These are phyloP conservation scores for Crax fasciolata DNA, from an alignment of 2,797 vertebrate species.

Conservation along the genomic window DNA sequence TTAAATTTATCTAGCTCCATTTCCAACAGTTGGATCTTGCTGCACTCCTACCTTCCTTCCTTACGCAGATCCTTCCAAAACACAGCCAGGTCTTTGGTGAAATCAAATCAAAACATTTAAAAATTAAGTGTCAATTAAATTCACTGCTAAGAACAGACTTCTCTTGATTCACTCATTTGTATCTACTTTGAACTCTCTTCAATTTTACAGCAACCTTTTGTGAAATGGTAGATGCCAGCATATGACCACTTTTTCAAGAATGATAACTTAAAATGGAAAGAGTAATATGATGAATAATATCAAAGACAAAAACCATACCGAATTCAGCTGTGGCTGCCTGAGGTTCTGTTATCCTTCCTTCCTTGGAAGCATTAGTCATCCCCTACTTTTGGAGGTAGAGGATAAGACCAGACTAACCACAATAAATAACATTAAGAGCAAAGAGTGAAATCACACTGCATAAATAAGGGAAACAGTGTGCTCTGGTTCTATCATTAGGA, in stretches of 20 bases:
- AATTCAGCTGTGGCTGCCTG: constrained; percentile 30
- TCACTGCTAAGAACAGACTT: not conserved
- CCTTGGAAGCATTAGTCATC: constrained; percentile 66
- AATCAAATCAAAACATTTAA: constrained; percentile 49
- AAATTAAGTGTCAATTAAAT: constrained; percentile 40
- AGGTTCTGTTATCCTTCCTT: constrained; percentile 54
- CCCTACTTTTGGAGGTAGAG: constrained; percentile 55
- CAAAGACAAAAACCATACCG: constrained; percentile 29
- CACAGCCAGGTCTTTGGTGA: not conserved
- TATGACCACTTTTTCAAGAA: constrained; percentile 29
- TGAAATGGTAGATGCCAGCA: not conserved
- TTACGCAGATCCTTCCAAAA: not conserved
- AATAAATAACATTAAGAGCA: constrained; percentile 53
- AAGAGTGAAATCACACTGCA: constrained; percentile 32
- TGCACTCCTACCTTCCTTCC: not conserved
- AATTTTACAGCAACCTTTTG: constrained; percentile 24
- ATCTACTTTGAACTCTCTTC: not conserved
- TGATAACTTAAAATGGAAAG: constrained; percentile 12
- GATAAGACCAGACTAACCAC: constrained; percentile 34
- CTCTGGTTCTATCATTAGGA: constrained; percentile 42
- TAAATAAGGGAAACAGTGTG: constrained; percentile 49
- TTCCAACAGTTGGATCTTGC: not conserved
- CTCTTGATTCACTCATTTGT: not conserved
- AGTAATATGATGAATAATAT: constrained; percentile 41
- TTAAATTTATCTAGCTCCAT: not conserved